Evolutionary conservation across 2,888 invertebrate genomes (phyloP), one percentile per base, ranked within the genome.

Genomic region (Dyspetes luteomarginatus): DNA sequence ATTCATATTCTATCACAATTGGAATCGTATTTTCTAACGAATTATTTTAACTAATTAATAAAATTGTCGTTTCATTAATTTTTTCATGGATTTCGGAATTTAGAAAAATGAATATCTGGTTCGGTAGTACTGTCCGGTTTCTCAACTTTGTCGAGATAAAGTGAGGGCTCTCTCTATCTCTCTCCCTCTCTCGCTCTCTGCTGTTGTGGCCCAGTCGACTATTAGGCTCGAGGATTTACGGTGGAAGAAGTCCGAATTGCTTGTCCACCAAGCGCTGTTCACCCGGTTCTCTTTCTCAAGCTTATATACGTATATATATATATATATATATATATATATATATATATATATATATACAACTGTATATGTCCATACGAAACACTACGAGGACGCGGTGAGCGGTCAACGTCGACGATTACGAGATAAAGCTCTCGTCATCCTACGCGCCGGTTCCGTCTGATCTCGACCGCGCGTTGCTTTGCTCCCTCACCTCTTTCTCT

Each of bases 381-480:
- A n/a, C 24, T 36, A 76, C 60, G 58, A 41, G 45, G 77, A 64
- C 17, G 80, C 68, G 76, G 81, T 64, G 77, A 77, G 69, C 72
- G 77, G 77, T 86, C 88, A 86, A 88, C 88, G 88, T 78, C 83
- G 84, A 84, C 86, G 87, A 88, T 89, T 85, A 76, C 82, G 83
- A 86, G 88, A 88, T 88, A 87, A 88, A 88, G 86, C 85, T 87
- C 85, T 80, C 85, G 83, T 83, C 86, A 77, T 81, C 81, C 86
- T 83, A 86, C 84, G 85, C 81, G 77, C 74, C 77, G 73, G 65
- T 79, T 78, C 72, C 58, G 79, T 82, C 71, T 79, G 84, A 85
- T 80, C 83, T 83, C 83, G 65, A 52, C 81, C 81, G 81, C 81
- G 64, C 52, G 52, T 68, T 28, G 73, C 78, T 55, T 19, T 50